Conservation (phyloP, 2,113 vertebrate genomes). For the Melanerpes aurifrons region DNA sequence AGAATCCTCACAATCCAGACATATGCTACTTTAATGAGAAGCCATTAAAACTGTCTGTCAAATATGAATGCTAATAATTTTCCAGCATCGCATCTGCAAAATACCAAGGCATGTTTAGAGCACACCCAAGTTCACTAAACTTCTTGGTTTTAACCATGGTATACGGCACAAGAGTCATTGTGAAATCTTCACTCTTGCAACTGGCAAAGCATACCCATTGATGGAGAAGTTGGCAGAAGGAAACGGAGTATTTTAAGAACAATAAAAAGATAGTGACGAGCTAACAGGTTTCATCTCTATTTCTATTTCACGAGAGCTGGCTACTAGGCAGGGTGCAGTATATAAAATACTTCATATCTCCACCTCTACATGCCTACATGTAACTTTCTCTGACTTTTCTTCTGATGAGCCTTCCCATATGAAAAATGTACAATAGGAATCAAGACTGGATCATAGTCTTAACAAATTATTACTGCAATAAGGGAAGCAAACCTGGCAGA, state of each 20-base stretch:
- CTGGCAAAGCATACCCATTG: too few relatives aligned
- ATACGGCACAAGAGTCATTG: background rate
- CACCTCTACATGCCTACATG: too few relatives aligned
- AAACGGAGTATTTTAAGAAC: too few relatives aligned
- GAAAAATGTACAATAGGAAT: background rate
- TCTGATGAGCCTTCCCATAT: background rate
- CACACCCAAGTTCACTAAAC: background rate
- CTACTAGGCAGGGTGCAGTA: too few relatives aligned
- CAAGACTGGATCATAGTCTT: background rate
- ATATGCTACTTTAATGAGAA: background rate
- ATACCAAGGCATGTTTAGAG: background rate
- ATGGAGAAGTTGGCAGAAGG: too few relatives aligned
- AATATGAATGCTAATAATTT: background rate
- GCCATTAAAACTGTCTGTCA: background rate
- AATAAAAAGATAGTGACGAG: too few relatives aligned
- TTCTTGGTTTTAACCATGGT: background rate
- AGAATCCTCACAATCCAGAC: background rate
- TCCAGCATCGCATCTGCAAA: background rate
- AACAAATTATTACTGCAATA: background rate
- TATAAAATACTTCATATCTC: too few relatives aligned
- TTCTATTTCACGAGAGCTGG: too few relatives aligned
- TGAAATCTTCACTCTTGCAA: background rate
- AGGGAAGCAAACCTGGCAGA: background rate
- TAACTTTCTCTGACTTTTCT: too few relatives aligned
- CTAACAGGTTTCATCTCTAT: too few relatives aligned